Evolutionary conservation across 2,888 invertebrate genomes (phyloP).

Genomic region (Caenorhabditis sp.): DNA sequence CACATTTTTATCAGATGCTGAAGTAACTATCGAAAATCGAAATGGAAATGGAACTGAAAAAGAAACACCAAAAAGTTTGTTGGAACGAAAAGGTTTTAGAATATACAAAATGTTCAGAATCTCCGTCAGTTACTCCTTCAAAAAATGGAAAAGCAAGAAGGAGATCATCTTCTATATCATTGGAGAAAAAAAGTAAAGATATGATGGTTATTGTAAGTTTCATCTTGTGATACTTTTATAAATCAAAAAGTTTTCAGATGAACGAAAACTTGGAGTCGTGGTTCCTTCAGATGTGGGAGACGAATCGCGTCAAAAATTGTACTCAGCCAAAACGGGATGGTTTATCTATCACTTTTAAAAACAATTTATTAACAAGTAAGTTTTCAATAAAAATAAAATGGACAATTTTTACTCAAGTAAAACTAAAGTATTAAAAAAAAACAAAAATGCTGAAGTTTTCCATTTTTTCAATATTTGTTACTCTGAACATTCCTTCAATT

Average conservation of each 20-base stretch:
- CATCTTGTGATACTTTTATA: neutral
- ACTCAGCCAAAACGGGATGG: neutral
- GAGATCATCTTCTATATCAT: neutral
- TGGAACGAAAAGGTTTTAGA: neutral
- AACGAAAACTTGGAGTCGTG: conserved; percentile 9
- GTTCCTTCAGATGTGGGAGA: conserved; percentile 15
- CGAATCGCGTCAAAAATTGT: neutral
- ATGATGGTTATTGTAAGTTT: conserved; percentile 18
- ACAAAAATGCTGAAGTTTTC: neutral
- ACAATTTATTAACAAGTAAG: conserved; percentile 23
- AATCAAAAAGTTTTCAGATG: conserved; percentile 13
- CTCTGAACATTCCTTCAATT: neutral
- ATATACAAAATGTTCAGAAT: neutral
- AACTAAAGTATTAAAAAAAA: too few relatives aligned
- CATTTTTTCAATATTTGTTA: conserved; percentile 1
- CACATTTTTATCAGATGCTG: too few relatives aligned
- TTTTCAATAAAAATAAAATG: too few relatives aligned
- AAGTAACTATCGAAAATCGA: neutral
- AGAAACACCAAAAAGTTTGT: neutral
- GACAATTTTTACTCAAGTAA: neutral
- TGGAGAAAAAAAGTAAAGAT: conserved; percentile 9
- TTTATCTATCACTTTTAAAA: conserved; percentile 13
- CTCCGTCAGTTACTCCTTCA: neutral
- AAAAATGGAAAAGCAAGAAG: neutral
- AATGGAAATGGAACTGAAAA: neutral